Evolutionary conservation across 2,113 vertebrate genomes (phyloP).

Genomic region (Erinaceus europaeus): DNA sequence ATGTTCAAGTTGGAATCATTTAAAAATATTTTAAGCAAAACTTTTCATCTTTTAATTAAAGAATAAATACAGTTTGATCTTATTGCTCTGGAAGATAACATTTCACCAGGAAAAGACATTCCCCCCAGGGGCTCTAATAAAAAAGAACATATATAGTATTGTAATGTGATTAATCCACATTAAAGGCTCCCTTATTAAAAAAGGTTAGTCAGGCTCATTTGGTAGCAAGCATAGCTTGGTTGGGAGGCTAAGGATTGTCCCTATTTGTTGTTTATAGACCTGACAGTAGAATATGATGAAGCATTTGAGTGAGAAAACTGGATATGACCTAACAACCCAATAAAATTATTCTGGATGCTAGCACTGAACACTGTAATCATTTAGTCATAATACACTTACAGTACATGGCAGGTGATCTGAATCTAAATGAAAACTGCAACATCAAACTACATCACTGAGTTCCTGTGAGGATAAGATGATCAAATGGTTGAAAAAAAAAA

Average conservation of each 20-base stretch:
- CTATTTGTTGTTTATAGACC: slow-evolving; percentile 61
- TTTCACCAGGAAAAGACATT: slow-evolving; percentile 46
- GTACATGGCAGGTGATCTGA: not conserved
- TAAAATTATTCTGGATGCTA: slow-evolving; percentile 43
- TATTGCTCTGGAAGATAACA: slow-evolving; percentile 40
- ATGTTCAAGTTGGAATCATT: slow-evolving; percentile 6
- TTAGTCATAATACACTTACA: not conserved
- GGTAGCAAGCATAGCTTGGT: slow-evolving; percentile 9
- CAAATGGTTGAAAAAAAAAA: not conserved
- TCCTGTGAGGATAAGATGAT: slow-evolving; percentile 19
- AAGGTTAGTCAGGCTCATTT: slow-evolving; percentile 32
- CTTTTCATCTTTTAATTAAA: slow-evolving; percentile 66
- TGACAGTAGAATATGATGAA: slow-evolving; percentile 46
- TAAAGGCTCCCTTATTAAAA: slow-evolving; percentile 57
- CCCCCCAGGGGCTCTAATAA: slow-evolving; percentile 57
- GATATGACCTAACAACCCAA: slow-evolving; percentile 44
- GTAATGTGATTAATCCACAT: slow-evolving; percentile 55
- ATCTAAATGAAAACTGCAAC: not conserved
- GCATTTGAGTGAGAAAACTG: slow-evolving; percentile 49
- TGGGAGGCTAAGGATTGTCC: slow-evolving; percentile 36
- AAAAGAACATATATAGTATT: slow-evolving; percentile 64
- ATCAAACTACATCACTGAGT: not conserved
- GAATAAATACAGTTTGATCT: slow-evolving; percentile 43
- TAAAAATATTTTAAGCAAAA: slow-evolving; percentile 51
- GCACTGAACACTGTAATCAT: not conserved